These are phyloP conservation scores for Periophthalmodon schlosseri DNA, from an alignment of 2,113 vertebrate genomes.

Conservation along the genomic window DNA sequence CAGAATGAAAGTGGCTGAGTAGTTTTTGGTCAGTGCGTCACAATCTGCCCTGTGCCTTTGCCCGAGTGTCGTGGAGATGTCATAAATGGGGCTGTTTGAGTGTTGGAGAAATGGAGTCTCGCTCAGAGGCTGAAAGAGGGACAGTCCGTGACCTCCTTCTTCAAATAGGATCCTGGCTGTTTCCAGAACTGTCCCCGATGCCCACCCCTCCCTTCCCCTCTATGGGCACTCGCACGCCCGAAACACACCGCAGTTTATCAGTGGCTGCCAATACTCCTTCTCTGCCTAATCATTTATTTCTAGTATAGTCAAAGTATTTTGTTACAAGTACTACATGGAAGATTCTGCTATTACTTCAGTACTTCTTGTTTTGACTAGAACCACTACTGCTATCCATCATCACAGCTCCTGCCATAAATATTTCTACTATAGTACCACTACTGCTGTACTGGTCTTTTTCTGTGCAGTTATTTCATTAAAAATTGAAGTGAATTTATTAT, in stretches of 20 bases:
- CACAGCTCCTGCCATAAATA: too few relatives aligned
- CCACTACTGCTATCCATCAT: too few relatives aligned
- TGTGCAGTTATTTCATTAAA: too few relatives aligned
- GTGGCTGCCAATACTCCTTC: slow-evolving; percentile 3
- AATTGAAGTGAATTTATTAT: too few relatives aligned
- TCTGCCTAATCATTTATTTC: slow-evolving; percentile 17
- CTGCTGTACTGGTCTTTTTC: too few relatives aligned
- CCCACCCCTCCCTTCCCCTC: slow-evolving; percentile 31
- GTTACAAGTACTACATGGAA: too few relatives aligned
- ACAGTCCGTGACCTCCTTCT: slow-evolving; percentile 79
- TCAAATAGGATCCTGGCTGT: slow-evolving; percentile 78
- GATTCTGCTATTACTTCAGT: too few relatives aligned
- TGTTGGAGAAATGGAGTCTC: slow-evolving; percentile 63
- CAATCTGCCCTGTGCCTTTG: background rate
- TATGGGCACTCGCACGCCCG: slow-evolving; percentile 32
- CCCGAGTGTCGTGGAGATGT: slow-evolving; percentile 57
- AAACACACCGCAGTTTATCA: slow-evolving; percentile 4
- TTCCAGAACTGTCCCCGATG: slow-evolving; percentile 70
- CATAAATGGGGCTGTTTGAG: slow-evolving; percentile 66
- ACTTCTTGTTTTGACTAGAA: too few relatives aligned
- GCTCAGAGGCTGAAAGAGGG: slow-evolving; percentile 73
- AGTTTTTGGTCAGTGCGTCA: background rate
- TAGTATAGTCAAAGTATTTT: background rate
- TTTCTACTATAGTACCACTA: too few relatives aligned
- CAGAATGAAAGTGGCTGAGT: background rate